These are phyloP conservation scores for Phenacoccus solenopsis DNA, from an alignment of 1,140 invertebrate species.

Conservation along the genomic window DNA sequence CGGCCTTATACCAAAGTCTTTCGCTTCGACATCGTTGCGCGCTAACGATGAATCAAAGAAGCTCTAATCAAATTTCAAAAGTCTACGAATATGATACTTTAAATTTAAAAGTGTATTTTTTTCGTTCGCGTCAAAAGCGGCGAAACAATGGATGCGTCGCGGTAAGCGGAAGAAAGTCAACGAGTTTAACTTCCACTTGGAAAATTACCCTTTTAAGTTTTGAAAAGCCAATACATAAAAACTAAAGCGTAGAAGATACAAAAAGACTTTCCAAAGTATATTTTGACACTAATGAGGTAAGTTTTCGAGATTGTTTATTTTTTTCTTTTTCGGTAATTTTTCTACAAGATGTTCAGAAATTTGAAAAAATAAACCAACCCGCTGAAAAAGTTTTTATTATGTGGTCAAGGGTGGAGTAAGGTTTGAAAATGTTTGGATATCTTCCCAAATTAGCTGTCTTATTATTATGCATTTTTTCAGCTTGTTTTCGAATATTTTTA, in stretches of 20 bases:
- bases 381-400: too few species aligned
- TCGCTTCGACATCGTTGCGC: background rate
- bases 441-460: too few species aligned
- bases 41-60: background rate
- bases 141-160: background rate
- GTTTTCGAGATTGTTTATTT: background rate
- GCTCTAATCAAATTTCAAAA: background rate
- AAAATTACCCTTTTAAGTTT: slow-evolving; percentile 3
- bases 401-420: too few species aligned
- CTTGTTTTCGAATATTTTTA: too few species aligned
- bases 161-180: background rate
- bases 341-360: background rate
- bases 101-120: background rate
- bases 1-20: background rate
- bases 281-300: slow-evolving; percentile 2
- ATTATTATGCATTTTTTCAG: too few species aligned
- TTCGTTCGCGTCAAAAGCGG: background rate
- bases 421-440: too few species aligned
- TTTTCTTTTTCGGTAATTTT: background rate
- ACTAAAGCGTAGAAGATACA: background rate
- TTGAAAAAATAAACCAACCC: too few species aligned
- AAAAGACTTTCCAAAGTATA: background rate
- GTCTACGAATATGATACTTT: background rate
- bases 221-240: background rate
- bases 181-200: slow-evolving; percentile 1